These are phyloP conservation scores for Lophotis ruficrista DNA, from an alignment of 2,113 vertebrate genomes.

Conservation along the genomic window DNA sequence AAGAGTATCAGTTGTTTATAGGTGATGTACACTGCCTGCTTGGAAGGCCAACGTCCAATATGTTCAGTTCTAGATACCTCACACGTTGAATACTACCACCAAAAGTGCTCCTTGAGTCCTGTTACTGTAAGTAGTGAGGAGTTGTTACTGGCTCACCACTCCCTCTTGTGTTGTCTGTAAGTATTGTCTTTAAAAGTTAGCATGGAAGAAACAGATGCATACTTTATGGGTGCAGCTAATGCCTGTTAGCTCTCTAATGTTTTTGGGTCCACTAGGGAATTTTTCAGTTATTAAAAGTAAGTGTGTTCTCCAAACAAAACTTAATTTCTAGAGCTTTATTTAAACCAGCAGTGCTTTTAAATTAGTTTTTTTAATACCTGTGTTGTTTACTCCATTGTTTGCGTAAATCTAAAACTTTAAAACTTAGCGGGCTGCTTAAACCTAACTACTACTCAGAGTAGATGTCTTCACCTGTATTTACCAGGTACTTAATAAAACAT, in stretches of 20 bases:
- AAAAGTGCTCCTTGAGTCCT: not conserved
- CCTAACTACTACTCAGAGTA: not conserved
- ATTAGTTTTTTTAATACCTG: not conserved
- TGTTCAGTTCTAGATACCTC: not conserved
- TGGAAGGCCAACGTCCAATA: not conserved
- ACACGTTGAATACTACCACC: not conserved
- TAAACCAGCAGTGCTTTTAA: not conserved
- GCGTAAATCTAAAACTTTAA: not conserved
- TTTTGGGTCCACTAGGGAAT: not conserved
- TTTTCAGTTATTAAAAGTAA: not conserved
- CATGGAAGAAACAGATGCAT: not conserved
- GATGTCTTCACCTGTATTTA: not conserved
- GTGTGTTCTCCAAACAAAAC: not conserved
- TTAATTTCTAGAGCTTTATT: not conserved
- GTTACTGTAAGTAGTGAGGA: not conserved
- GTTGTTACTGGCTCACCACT: constrained; percentile 11
- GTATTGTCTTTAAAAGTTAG: not conserved
- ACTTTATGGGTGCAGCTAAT: not conserved
- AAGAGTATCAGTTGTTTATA: not conserved
- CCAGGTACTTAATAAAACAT: not conserved
- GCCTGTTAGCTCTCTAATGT: not conserved
- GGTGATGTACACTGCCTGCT: not conserved
- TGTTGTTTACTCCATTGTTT: not conserved
- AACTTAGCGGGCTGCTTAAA: not conserved
- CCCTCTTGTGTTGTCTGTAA: constrained; percentile 32